phyloP scores from a whole-genome alignment of 2,888 invertebrate species.

The Cephus runcator region DNA sequence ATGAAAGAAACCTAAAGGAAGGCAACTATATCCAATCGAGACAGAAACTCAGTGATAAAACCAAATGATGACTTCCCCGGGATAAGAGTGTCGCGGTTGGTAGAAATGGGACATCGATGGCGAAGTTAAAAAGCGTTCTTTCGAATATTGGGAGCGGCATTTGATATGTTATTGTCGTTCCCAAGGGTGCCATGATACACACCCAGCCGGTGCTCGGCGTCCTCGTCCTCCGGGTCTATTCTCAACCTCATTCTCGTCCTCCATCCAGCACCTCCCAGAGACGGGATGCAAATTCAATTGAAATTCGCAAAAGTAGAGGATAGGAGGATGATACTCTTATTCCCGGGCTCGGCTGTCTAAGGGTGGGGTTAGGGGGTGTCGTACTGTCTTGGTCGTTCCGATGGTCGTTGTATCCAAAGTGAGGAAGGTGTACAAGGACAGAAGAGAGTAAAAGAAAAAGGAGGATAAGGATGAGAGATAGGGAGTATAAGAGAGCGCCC shows the following conservation, averaged over 20 bases:
- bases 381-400: slow-evolving; percentile 20
- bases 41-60: too few species aligned
- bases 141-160: slow-evolving; percentile 34
- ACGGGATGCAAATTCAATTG: slow-evolving; percentile 59
- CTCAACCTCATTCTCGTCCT: background rate
- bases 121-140: slow-evolving; percentile 35
- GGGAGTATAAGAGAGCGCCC: slow-evolving; percentile 28
- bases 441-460: background rate
- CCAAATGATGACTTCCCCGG: too few species aligned
- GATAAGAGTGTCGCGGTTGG: too few species aligned
- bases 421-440: too few species aligned
- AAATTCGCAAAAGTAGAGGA: slow-evolving; percentile 23
- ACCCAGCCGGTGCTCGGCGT: background rate
- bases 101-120: slow-evolving; percentile 12
- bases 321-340: slow-evolving; percentile 40
- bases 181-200: slow-evolving; percentile 3
- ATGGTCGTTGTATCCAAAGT: slow-evolving; percentile 16
- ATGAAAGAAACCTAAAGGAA: too few species aligned
- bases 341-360: slow-evolving; percentile 22
- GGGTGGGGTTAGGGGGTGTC: slow-evolving; percentile 11
- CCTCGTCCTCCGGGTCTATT: background rate
- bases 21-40: too few species aligned
- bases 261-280: slow-evolving; percentile 1
- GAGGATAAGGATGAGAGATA: slow-evolving; percentile 27
- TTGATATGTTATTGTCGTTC: slow-evolving; percentile 27